Percentiles rank a stretch among this genome's conserved stretches.
These are phyloP conservation scores for Gambusia affinis DNA, from an alignment of 2,113 vertebrate genomes.

Conservation along the genomic window DNA sequence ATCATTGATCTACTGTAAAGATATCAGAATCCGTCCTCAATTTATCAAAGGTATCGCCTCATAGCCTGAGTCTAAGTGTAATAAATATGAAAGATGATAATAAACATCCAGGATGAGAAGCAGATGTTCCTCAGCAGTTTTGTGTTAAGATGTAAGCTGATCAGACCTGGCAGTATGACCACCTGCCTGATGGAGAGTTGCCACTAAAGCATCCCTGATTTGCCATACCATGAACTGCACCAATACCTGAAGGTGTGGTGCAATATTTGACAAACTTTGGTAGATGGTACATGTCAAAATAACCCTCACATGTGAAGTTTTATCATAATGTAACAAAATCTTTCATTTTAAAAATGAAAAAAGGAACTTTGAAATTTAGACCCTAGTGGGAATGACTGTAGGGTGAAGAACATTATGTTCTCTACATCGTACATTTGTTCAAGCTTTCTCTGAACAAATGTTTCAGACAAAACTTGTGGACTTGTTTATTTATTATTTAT, in stretches of 20 bases:
- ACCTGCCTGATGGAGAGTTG: not conserved
- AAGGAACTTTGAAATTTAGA: too few species aligned
- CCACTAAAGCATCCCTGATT: not conserved
- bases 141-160: not conserved
- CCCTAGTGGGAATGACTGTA: too few species aligned
- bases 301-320: too few species aligned
- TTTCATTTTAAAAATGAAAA: too few species aligned
- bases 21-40: constrained; percentile 33
- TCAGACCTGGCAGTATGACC: not conserved
- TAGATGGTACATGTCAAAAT: too few species aligned
- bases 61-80: constrained; percentile 6
- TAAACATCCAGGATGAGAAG: constrained; percentile 37
- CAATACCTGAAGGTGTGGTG: not conserved
- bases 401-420: too few species aligned
- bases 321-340: too few species aligned
- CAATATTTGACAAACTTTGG: not conserved
- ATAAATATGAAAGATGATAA: constrained; percentile 39
- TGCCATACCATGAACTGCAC: not conserved
- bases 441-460: too few species aligned
- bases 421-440: too few species aligned
- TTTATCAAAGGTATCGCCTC: constrained; percentile 2
- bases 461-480: too few species aligned
- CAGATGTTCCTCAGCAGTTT: constrained; percentile 45
- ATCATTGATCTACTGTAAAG: constrained; percentile 34
- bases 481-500: too few species aligned